These are phyloP conservation scores for Asbolus verrucosus DNA, from an alignment of 1,140 invertebrate genomes.

Conservation along the genomic window DNA sequence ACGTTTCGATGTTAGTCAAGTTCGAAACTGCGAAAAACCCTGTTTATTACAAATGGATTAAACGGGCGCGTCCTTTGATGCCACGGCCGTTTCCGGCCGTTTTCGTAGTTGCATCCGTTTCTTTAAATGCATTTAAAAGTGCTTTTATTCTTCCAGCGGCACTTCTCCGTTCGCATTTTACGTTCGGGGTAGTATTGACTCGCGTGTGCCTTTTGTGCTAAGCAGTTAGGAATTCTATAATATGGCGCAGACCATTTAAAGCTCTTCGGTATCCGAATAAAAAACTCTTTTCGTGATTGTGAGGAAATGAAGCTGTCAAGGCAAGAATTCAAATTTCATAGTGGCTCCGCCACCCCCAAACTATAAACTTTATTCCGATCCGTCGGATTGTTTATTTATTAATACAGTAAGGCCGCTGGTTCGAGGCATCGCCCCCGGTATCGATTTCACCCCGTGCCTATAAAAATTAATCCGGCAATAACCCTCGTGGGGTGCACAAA, in stretches of 20 bases:
- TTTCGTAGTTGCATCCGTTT: slow-evolving; percentile 18
- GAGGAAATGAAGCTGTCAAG: slow-evolving; percentile 38
- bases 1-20: too few species aligned
- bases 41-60: slow-evolving; percentile 19
- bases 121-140: slow-evolving; percentile 33
- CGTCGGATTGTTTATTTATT: slow-evolving; percentile 11
- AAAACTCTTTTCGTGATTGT: slow-evolving; percentile 35
- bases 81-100: slow-evolving; percentile 2
- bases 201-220: slow-evolving; percentile 35
- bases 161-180: slow-evolving; percentile 26
- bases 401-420: slow-evolving; percentile 5
- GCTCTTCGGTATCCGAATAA: slow-evolving; percentile 21
- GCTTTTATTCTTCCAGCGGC: slow-evolving; percentile 30
- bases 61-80: not conserved
- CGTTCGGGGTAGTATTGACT: slow-evolving; percentile 28
- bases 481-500: not conserved
- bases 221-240: slow-evolving; percentile 39
- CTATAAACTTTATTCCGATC: slow-evolving; percentile 9
- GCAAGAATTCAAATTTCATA: slow-evolving; percentile 30
- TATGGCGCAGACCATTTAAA: slow-evolving; percentile 33
- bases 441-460: slow-evolving; percentile 17
- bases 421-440: slow-evolving; percentile 8
- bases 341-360: not conserved
- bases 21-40: too few species aligned
- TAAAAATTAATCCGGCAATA: slow-evolving; percentile 28